Evolutionary conservation across 2,888 invertebrate genomes (phyloP), one percentile per base, ranked within the genome.

Genomic region (Embidobia sp.): DNA sequence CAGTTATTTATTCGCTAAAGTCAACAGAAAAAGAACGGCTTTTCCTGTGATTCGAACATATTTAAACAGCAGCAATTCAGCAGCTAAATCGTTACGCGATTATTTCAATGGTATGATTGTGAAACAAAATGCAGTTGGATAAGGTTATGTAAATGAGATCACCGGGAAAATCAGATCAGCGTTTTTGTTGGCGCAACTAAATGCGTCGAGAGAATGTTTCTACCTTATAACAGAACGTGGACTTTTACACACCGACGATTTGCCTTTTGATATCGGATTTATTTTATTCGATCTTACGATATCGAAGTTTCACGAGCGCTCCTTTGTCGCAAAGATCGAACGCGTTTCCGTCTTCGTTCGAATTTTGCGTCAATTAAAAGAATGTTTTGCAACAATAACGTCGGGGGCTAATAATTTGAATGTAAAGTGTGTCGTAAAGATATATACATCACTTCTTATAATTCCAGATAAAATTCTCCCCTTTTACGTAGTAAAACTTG

Each of bases 251-350:
- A 48, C 13, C 48, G 31, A 16, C 37, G 64, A 64, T 64, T 51
- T 51, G 22, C 40, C 42, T 64, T 64, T 64, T 42, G 40, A 64
- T n/a, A n/a, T 51, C 31, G 42, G 64, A 59, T 51, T 64, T 64
- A 51, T 51, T 31, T 51, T 42, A 31, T 51, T 51, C 22, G 22
- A 33, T 13, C 18, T 8, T 31, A 48, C 31, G 33, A 51, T 26
- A 44, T 26, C 33, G 53, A 48, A 37, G 5, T 48, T 48, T 48
- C 48, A 61, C 48, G 59, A 59, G 44, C 15, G 18, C 26, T n/a
- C 26, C 5, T 33, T 59, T 26, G n/a, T 13, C n/a, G 33, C 10
- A 35, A 59, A 26, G 11, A 35, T 48, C 15, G 44, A 3, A 4
- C 33, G 31, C n/a, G 42, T 15, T 40, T 37, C 40, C 40, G n/a